A percentile compares a stretch with the other conserved stretches of the same genome.
Evolutionary conservation across 2,888 invertebrate genomes (phyloP).

Genomic region (Horisme vitalbata): DNA sequence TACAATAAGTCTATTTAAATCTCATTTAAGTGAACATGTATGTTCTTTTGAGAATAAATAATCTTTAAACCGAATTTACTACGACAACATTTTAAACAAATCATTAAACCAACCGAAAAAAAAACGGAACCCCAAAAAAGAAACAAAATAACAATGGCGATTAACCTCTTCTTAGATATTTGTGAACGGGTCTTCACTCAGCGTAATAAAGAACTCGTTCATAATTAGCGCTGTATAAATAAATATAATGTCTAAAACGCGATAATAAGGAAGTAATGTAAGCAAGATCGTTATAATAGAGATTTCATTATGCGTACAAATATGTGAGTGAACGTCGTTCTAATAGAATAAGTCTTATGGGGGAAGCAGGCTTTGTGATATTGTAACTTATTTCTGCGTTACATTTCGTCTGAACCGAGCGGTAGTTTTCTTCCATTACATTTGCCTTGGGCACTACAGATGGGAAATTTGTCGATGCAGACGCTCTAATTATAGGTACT

Average conservation of each 20-base stretch:
- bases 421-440: too few relatives aligned
- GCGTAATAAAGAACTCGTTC: slow-evolving; percentile 68
- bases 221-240: slow-evolving; percentile 77
- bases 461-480: slow-evolving; percentile 15
- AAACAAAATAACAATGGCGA: slow-evolving; percentile 64
- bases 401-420: too few relatives aligned
- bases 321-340: slow-evolving; percentile 66
- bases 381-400: too few relatives aligned
- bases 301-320: slow-evolving; percentile 75
- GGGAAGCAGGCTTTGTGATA: slow-evolving; percentile 44
- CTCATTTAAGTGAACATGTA: too few relatives aligned
- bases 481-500: background rate
- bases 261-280: slow-evolving; percentile 78
- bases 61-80: too few relatives aligned
- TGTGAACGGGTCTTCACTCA: slow-evolving; percentile 63
- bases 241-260: slow-evolving; percentile 73
- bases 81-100: background rate
- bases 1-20: too few relatives aligned
- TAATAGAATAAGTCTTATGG: slow-evolving; percentile 59
- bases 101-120: too few relatives aligned
- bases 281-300: slow-evolving; percentile 74
- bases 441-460: too few relatives aligned
- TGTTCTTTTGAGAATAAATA: too few relatives aligned
- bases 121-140: slow-evolving; percentile 48
- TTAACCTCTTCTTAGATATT: slow-evolving; percentile 66